Conservation (phyloP, 2,113 vertebrate species). For the Thamnophis sirtalis region DNA sequence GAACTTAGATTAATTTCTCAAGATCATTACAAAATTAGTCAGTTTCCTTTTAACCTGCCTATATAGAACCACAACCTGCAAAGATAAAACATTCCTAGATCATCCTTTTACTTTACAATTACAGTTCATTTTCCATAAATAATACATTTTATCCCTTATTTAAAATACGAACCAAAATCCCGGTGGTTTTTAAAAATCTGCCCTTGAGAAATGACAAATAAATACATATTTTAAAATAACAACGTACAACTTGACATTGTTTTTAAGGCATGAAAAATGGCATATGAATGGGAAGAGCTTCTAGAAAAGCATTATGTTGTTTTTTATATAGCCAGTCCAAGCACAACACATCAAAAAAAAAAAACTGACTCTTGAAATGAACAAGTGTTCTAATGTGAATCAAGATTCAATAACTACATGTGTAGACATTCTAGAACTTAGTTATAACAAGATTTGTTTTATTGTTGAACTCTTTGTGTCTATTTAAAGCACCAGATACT, state of each 20-base stretch:
- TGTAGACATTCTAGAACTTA: constrained; percentile 37
- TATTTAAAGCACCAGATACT: constrained; percentile 67
- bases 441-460: constrained; percentile 44
- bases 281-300: constrained; percentile 64
- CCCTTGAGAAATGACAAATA: constrained; percentile 62
- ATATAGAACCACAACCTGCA: constrained; percentile 18
- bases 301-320: constrained; percentile 59
- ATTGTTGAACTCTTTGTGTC: constrained; percentile 57
- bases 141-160: constrained; percentile 38
- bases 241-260: constrained; percentile 72
- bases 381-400: constrained; percentile 13
- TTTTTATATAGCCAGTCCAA: constrained; percentile 62
- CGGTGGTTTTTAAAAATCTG: constrained; percentile 70
- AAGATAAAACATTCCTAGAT: constrained; percentile 55
- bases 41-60: constrained; percentile 36
- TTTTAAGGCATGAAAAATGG: constrained; percentile 79
- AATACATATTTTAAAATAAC: constrained; percentile 67
- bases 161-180: constrained; percentile 67
- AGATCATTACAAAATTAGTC: constrained; percentile 32
- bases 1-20: constrained; percentile 33
- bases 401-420: constrained; percentile 45
- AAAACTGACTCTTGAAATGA: constrained; percentile 59
- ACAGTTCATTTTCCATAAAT: constrained; percentile 39
- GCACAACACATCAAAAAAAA: constrained; percentile 55
- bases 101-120: constrained; percentile 39